Conservation (phyloP, 2,888 invertebrate genomes). For the Sisyra terminalis region DNA sequence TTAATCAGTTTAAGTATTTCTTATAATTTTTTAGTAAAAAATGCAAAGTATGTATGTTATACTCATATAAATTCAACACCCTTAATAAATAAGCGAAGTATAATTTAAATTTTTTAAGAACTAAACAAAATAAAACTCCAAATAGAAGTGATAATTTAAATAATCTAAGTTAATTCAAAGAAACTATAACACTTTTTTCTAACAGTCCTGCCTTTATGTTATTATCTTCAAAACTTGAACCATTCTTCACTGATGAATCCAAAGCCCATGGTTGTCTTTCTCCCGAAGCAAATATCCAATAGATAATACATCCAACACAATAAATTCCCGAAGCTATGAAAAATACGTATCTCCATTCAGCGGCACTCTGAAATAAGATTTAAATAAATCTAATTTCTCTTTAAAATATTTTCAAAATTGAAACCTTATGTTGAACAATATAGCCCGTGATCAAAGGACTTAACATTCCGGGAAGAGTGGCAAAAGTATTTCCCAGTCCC, state of each 20-base stretch:
- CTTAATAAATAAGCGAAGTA: too few relatives aligned
- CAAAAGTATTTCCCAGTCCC: constrained; percentile 84
- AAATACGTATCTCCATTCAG: constrained; percentile 76
- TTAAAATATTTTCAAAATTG: constrained; percentile 15
- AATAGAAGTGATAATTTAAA: too few relatives aligned
- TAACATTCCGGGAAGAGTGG: constrained; percentile 82
- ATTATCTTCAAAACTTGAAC: too few relatives aligned
- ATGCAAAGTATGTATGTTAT: too few relatives aligned
- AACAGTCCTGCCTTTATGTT: too few relatives aligned
- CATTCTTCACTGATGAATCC: constrained; percentile 21
- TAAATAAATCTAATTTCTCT: constrained; percentile 1
- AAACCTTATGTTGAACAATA: constrained; percentile 61
- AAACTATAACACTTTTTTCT: too few relatives aligned
- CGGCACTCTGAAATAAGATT: constrained; percentile 22
- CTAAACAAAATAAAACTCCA: too few relatives aligned
- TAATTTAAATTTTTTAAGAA: too few relatives aligned
- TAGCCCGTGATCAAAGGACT: constrained; percentile 69
- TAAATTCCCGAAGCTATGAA: constrained; percentile 73
- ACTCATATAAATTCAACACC: too few relatives aligned
- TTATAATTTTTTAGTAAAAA: too few relatives aligned
- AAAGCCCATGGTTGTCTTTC: constrained; percentile 69
- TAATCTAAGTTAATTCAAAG: too few relatives aligned
- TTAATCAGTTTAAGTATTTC: too few relatives aligned
- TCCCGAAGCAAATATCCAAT: constrained; percentile 65
- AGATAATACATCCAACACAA: constrained; percentile 67